Conservation (phyloP, 2,888 invertebrate species). For the Schizaphis graminum region DNA sequence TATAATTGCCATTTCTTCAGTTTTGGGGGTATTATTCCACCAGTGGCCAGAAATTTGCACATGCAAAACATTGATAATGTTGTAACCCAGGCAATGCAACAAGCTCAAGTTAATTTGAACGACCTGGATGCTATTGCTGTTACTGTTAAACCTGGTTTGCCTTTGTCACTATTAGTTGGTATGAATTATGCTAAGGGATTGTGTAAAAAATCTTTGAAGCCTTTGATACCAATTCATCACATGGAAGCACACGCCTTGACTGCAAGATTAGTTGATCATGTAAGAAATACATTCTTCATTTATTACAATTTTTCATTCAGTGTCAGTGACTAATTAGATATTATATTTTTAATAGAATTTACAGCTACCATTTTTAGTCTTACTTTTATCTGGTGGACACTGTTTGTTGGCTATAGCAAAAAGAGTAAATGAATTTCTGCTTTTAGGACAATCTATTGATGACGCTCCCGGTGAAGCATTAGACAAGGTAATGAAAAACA, state of each 20-base stretch:
- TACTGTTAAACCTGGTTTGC: conserved; percentile 88
- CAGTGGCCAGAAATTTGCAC: conserved; percentile 87
- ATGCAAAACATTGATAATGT: conserved; percentile 81
- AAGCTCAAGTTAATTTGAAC: conserved; percentile 72
- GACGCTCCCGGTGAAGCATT: conserved; percentile 94
- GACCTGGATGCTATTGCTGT: conserved; percentile 90
- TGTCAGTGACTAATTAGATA: not conserved
- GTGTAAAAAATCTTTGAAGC: conserved; percentile 78
- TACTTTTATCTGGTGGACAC: conserved; percentile 95
- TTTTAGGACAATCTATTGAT: conserved; percentile 85
- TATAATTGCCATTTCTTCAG: conserved; percentile 71
- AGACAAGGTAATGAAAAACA: conserved; percentile 80
- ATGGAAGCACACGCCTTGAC: conserved; percentile 99
- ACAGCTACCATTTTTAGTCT: conserved; percentile 88
- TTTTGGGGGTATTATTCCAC: conserved; percentile 91
- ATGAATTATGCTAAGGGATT: conserved; percentile 85
- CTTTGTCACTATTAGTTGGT: conserved; percentile 84
- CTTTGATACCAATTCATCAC: conserved; percentile 96
- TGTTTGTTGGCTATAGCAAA: conserved; percentile 84
- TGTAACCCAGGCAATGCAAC: conserved; percentile 78
- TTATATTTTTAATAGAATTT: conserved; percentile 73
- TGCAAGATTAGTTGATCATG: conserved; percentile 80
- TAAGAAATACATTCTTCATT: conserved; percentile 69
- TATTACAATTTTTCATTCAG: not conserved
- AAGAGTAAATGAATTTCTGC: conserved; percentile 80